Percentiles rank a stretch among this genome's conserved stretches.
phyloP scores from a whole-genome alignment of 2,113 vertebrate species.

The Hydrochoerus hydrochaeris region DNA sequence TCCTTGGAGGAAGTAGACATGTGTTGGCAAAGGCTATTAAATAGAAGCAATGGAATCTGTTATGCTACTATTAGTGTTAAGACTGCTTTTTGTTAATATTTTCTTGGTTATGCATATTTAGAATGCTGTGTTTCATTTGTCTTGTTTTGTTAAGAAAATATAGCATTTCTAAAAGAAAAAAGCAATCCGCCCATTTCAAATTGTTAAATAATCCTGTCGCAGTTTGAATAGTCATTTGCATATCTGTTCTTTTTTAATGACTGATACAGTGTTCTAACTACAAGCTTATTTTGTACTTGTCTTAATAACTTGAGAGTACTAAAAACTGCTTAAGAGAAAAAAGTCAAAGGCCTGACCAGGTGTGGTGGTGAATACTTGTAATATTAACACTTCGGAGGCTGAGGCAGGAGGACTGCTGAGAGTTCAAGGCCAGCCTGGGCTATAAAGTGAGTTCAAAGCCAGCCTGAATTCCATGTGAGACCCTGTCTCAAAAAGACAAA shows the following conservation, averaged over 20 bases:
- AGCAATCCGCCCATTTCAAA: conserved; percentile 42
- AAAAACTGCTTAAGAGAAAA: conserved; percentile 71
- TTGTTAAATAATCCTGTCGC: conserved; percentile 75
- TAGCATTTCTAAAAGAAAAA: conserved; percentile 55
- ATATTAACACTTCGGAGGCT: no score
- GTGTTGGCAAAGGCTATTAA: conserved; percentile 82
- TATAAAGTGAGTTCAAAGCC: no score
- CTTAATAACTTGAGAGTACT: conserved; percentile 76
- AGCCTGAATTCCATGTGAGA: no score
- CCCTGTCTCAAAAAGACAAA: no score
- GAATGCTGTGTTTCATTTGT: conserved; percentile 75
- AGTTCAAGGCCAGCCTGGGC: no score
- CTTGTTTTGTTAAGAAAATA: conserved; percentile 74
- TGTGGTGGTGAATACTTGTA: no score
- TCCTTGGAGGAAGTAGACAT: conserved; percentile 81
- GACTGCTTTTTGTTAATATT: conserved; percentile 73
- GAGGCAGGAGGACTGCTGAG: no score
- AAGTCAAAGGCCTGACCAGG: no score
- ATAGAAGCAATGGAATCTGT: conserved; percentile 81
- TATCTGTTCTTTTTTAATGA: conserved; percentile 83
- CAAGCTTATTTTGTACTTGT: conserved; percentile 81
- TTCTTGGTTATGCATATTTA: conserved; percentile 80
- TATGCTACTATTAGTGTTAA: conserved; percentile 80
- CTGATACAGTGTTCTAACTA: conserved; percentile 66
- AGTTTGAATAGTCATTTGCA: conserved; percentile 83